Evolutionary conservation across 1,140 invertebrate genomes (phyloP).

Genomic region (Drosophila paulistorum): DNA sequence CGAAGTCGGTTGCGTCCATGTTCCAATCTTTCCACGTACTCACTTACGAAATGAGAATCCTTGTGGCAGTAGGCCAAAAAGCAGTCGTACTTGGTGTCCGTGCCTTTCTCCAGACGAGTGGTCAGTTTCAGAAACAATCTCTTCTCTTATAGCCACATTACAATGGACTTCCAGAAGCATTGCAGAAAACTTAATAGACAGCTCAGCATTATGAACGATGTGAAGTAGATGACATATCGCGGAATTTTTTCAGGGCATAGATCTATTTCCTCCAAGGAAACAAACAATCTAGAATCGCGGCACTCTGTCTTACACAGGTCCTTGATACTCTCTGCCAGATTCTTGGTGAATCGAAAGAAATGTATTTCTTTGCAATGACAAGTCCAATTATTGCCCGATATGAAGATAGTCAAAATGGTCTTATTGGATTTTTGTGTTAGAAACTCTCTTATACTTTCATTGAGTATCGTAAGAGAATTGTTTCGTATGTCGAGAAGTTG

Average conservation of each 20-base stretch:
- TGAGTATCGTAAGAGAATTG: background rate
- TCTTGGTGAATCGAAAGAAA: too few relatives aligned
- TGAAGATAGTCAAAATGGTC: background rate
- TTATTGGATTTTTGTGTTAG: background rate
- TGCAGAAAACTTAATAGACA: background rate
- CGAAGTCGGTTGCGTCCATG: background rate
- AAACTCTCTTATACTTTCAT: background rate
- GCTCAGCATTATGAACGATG: background rate
- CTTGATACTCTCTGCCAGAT: too few relatives aligned
- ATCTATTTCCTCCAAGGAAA: too few relatives aligned
- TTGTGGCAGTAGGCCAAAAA: too few relatives aligned
- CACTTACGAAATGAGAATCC: too few relatives aligned
- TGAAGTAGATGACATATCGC: background rate
- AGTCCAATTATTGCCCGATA: background rate
- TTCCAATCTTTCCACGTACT: background rate
- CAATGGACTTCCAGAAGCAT: background rate
- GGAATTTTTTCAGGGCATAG: background rate
- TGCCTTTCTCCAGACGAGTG: too few relatives aligned
- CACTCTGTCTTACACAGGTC: too few relatives aligned
- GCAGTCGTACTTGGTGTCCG: too few relatives aligned
- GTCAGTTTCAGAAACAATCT: background rate
- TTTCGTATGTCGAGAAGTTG: background rate
- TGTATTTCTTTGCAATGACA: background rate
- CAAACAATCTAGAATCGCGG: too few relatives aligned
- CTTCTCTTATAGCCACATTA: background rate